Base-by-base conservation (phyloP, 1,140 invertebrate species). In the Thereuonema tuberculata region DNA sequence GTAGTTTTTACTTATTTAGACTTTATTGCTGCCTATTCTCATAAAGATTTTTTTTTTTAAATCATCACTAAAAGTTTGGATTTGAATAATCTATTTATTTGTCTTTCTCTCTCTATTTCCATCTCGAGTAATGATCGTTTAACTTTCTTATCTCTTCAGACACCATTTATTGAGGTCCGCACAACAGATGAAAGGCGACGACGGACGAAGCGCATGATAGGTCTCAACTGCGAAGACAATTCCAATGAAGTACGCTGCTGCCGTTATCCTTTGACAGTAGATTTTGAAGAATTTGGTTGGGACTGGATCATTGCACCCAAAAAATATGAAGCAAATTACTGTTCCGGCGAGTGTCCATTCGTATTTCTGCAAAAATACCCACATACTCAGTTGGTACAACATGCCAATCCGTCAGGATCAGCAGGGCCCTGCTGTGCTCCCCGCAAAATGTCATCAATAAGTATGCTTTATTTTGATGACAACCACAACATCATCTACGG, bases 241-340 rank as follows among this genome's bases (percentile, higher is more conserved):
- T 83, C 81, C 3, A 80, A 85, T 59, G 87, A 93, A 67, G 79
- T 81, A 2, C 79, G 87, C 24, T 93, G 91, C 72, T 94, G 91
- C 70, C 82, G 89, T 17, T 93, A 93, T 71, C 87, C 89, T 1
- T 78, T 98, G 20, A 88, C 87, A 14, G 92, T 99, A 15, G 90
- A 98, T 75, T 98, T 99, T 74, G 87, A 86, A 65, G 88, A 91
- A 63, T 93, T 98, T 68, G 93, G 92, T 14, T 98, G 94, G 93
- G 92, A 97, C 68, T 98, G 93, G 87, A 93, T 98, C 67, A 92
- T 99, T 31, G 93, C 93, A 0, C 95, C 95, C 0, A 89, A 89
- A 67, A 83, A 85, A 64, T 99, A 98, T 75, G 85, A 95, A 68
- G 94, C 95, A 20, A 93, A 93, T 76, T 97, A 93, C 75, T 99